These are phyloP conservation scores for Sympetrum striolatum DNA, from an alignment of 2,888 invertebrate species.

Conservation along the genomic window DNA sequence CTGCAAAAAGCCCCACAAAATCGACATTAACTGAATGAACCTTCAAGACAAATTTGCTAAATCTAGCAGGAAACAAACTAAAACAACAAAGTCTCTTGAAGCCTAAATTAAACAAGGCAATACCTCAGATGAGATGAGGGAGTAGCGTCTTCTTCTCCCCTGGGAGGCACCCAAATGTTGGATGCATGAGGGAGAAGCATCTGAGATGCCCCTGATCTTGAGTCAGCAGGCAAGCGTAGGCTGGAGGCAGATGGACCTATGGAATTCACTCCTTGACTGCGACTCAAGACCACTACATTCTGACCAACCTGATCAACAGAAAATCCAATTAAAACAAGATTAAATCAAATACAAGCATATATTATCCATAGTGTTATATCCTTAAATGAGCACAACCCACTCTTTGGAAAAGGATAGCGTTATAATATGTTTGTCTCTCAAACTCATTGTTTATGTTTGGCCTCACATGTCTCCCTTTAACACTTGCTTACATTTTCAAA, in stretches of 20 bases:
- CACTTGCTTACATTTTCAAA: too few relatives aligned
- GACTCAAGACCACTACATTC: conserved; percentile 77
- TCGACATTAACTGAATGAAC: too few relatives aligned
- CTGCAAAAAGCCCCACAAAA: too few relatives aligned
- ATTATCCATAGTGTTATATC: too few relatives aligned
- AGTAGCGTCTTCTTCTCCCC: conserved; percentile 54
- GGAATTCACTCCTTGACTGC: conserved; percentile 56
- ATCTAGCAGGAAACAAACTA: too few relatives aligned
- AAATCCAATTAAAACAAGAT: conserved; percentile 51
- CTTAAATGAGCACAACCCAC: too few relatives aligned
- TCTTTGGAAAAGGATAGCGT: too few relatives aligned
- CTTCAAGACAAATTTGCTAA: too few relatives aligned
- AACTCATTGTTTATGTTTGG: too few relatives aligned
- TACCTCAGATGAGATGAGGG: not conserved
- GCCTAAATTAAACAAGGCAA: not conserved
- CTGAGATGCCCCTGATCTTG: conserved; percentile 45
- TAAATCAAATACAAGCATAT: conserved; percentile 48
- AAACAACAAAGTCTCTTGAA: not conserved
- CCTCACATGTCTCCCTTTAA: too few relatives aligned
- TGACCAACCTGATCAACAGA: conserved; percentile 67
- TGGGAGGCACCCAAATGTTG: conserved; percentile 62
- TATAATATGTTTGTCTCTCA: too few relatives aligned
- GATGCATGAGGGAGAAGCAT: conserved; percentile 59
- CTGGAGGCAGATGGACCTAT: conserved; percentile 64
- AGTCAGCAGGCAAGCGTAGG: conserved; percentile 66